Evolutionary conservation across 2,888 invertebrate species (phyloP), one percentile per base, ranked within the genome.

Genomic region (Nemoura dubitans): DNA sequence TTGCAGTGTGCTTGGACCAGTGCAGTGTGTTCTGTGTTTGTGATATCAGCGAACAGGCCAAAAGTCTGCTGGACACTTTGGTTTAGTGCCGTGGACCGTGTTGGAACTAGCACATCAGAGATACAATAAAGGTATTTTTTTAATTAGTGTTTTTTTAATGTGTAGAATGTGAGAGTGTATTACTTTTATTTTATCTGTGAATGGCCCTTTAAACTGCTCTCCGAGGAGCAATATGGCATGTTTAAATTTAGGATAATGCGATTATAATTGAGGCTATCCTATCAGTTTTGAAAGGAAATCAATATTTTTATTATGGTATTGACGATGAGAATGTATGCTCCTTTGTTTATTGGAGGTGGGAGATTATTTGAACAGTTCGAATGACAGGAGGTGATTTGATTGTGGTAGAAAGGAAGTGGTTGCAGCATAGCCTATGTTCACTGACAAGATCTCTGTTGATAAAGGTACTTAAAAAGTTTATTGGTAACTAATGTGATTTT

Each of bases 351-450:
- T 26, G 7, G n/a, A 10, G 78, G 6, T 28, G 28, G 78, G 78
- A 27, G 78, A 10, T 78, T 78, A 78, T 78, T 78, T 78, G 78
- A 28, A 27, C 78, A 26, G 5, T 14, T 26, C 25, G 28, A 78
- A 21, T 26, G 78, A 78, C 78, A 78, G 78, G 28, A 26, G 78
- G 78, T 78, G 78, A 78, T 78, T 78, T 78, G 26, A 78, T 78
- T 78, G 26, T 27, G 27, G 26, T 26, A 21, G 10, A 7, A n/a
- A 6, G 78, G 78, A 78, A 78, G 27, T 28, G 78, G 28, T 25
- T 78, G 7, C 26, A 78, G 28, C 28, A 78, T 27, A 2, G 10
- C 14, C 14, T 59, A 14, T 59, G 59, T 59, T 59, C 59, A 59
- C 59, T 7, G 59, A 14, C 59, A 21, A 59, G 59, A 59, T 59